phyloP scores from a whole-genome alignment of 1,140 invertebrate species.

The Octopus bimaculoides region DNA sequence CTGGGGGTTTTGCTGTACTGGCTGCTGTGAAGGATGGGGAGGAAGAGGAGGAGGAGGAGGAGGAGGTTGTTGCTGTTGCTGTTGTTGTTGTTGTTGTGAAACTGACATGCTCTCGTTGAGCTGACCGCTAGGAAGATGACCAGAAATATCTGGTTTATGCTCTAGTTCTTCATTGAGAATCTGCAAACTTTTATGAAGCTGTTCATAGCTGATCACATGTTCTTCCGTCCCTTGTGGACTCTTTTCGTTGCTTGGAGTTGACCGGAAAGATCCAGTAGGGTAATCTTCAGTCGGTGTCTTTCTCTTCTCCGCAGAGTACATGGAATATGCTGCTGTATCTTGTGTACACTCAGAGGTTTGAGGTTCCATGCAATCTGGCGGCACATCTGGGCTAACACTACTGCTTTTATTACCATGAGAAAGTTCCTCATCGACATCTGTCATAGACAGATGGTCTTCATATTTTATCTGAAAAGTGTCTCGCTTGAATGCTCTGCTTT shows the following conservation, averaged over 20 bases:
- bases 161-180: conserved; percentile 21
- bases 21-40: neutral
- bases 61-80: neutral
- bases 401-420: conserved; percentile 8
- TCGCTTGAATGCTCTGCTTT: conserved; percentile 76
- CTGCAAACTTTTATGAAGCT: conserved; percentile 24
- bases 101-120: neutral
- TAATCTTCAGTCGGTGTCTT: conserved; percentile 9
- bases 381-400: conserved; percentile 8
- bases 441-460: conserved; percentile 46
- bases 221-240: neutral
- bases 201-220: conserved; percentile 15
- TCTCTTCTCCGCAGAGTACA: neutral
- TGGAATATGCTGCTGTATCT: conserved; percentile 8
- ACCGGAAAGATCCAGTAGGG: conserved; percentile 6
- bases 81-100: neutral
- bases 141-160: neutral
- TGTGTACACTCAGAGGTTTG: conserved; percentile 16
- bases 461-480: conserved; percentile 63
- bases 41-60: neutral
- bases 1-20: neutral
- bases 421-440: conserved; percentile 27
- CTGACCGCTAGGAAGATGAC: neutral
- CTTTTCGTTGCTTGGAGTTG: conserved; percentile 17
- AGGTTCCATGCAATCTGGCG: conserved; percentile 10